These are phyloP conservation scores for Pomatostomus ruficeps DNA, from an alignment of 2,113 vertebrate genomes.

Conservation along the genomic window DNA sequence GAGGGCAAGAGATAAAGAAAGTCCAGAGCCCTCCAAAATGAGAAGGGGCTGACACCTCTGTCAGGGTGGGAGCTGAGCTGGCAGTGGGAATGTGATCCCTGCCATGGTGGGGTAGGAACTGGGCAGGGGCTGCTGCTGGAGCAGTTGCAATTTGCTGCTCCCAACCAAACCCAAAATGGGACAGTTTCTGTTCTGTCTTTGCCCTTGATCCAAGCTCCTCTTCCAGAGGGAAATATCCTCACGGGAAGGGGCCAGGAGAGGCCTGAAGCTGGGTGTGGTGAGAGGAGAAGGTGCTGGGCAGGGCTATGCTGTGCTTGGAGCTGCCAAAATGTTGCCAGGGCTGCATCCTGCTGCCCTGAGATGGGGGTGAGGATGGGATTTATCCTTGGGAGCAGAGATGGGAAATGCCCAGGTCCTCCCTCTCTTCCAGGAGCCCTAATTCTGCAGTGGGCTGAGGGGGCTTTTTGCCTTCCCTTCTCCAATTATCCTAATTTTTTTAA, in stretches of 20 bases:
- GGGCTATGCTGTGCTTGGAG: background rate
- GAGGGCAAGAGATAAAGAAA: background rate
- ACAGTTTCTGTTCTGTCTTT: background rate
- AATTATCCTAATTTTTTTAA: accelerated
- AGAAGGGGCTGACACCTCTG: background rate
- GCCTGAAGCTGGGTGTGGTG: background rate
- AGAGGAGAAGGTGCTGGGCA: background rate
- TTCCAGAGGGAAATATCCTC: background rate
- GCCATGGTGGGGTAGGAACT: background rate
- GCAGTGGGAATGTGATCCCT: background rate
- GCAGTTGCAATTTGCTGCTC: background rate
- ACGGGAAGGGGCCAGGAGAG: background rate
- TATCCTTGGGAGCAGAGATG: background rate
- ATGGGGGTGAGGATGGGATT: background rate
- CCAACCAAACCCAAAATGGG: accelerated
- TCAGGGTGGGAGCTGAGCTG: background rate
- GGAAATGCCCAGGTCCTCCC: background rate
- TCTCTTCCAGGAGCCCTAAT: background rate
- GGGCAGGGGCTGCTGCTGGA: background rate
- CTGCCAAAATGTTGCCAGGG: background rate
- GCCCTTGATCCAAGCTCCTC: background rate
- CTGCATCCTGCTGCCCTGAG: background rate
- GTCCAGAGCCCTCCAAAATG: background rate
- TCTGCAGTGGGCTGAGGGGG: background rate
- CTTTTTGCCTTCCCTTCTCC: background rate